phyloP scores from a whole-genome alignment of 2,797 vertebrate species.

The Mionectes olivaceus region DNA sequence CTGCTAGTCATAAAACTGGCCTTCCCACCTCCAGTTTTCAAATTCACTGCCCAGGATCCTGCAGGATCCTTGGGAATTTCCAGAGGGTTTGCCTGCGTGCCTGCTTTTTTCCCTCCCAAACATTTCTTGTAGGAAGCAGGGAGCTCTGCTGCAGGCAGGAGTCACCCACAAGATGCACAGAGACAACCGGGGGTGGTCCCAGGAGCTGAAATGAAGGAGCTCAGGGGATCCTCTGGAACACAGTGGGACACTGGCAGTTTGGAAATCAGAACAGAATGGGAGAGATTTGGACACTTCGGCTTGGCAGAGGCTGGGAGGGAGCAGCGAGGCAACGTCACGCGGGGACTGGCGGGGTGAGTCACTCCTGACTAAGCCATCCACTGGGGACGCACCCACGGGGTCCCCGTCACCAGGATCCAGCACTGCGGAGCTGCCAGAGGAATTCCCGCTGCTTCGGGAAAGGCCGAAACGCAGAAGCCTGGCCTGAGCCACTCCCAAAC shows the following conservation, averaged over 20 bases:
- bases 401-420: neutral
- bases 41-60: neutral
- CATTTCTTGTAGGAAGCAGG: neutral
- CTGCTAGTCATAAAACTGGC: neutral
- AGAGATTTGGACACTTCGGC: neutral
- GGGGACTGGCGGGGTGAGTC: neutral
- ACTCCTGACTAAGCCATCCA: slow-evolving; percentile 23
- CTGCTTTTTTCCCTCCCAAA: neutral
- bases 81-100: neutral
- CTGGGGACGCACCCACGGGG: neutral
- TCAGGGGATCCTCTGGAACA: neutral
- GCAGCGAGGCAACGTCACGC: neutral
- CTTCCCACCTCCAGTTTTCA: neutral
- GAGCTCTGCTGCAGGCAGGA: neutral
- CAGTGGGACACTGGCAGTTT: accelerated
- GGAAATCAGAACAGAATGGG: neutral
- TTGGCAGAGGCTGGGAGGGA: slow-evolving; percentile 5
- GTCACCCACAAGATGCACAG: accelerated
- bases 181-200: neutral
- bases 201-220: neutral
- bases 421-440: neutral
- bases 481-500: slow-evolving; percentile 11
- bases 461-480: neutral
- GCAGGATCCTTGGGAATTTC: neutral
- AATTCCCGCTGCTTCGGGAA: neutral